Evolutionary conservation across 1,140 invertebrate genomes (phyloP).

Genomic region (Samia ricini): DNA sequence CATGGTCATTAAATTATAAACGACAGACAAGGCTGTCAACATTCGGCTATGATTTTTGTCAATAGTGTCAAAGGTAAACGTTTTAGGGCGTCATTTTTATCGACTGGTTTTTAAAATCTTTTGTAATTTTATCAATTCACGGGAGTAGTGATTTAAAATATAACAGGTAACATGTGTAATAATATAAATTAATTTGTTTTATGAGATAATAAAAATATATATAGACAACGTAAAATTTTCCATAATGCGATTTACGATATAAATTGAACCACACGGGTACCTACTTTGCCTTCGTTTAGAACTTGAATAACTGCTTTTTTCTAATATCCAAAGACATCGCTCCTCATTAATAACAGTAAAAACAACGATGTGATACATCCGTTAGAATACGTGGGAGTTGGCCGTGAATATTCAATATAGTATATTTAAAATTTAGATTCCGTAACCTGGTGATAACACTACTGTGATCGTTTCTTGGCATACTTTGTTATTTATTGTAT

Average conservation of each 20-base stretch:
- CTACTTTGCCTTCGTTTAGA: conserved; percentile 15
- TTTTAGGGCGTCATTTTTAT: conserved; percentile 2
- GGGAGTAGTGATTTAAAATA: not conserved
- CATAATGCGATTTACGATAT: not conserved
- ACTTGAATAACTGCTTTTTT: conserved; percentile 49
- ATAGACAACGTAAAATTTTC: too few relatives aligned
- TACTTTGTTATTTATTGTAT: too few relatives aligned
- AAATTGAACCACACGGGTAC: not conserved
- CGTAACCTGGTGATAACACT: not conserved
- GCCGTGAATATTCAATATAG: conserved; percentile 9
- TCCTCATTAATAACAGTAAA: conserved; percentile 44
- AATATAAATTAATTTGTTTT: not conserved
- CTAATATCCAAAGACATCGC: conserved; percentile 19
- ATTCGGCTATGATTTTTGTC: not conserved
- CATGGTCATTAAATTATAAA: too few relatives aligned
- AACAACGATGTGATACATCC: conserved; percentile 50
- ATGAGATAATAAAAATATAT: not conserved
- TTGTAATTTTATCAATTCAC: not conserved
- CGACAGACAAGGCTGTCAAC: not conserved
- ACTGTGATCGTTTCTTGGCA: not conserved
- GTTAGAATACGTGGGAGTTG: conserved; percentile 44
- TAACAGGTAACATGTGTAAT: not conserved
- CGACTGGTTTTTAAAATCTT: not conserved
- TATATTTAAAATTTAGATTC: not conserved
- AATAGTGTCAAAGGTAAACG: conserved; percentile 1